These are phyloP conservation scores for Mesorhabditis sp. DNA, from an alignment of 2,888 invertebrate genomes.

Conservation along the genomic window DNA sequence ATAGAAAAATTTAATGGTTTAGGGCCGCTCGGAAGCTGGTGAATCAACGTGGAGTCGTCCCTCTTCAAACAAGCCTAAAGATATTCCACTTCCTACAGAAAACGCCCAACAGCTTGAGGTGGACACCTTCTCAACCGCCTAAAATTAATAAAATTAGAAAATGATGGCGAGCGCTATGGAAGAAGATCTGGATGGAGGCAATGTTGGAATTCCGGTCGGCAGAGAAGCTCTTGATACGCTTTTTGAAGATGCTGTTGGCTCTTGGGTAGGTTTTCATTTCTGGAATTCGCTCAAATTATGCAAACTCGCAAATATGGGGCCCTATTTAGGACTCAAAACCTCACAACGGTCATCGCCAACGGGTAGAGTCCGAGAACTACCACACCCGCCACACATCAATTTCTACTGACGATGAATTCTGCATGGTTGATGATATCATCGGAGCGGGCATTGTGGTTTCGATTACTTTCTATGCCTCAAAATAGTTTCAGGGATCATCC, in stretches of 20 bases:
- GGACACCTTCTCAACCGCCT: background rate
- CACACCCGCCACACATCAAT: constrained; percentile 7
- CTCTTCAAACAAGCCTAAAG: constrained; percentile 10
- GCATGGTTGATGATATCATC: constrained; percentile 43
- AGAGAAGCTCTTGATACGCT: constrained; percentile 31
- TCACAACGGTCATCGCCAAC: background rate
- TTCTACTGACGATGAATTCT: constrained; percentile 50
- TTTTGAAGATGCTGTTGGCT: background rate
- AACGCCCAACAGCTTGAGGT: constrained; percentile 12
- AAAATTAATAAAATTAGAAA: constrained; percentile 14
- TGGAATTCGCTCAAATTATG: no score
- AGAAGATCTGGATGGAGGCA: constrained; percentile 16
- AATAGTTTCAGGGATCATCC: constrained; percentile 12
- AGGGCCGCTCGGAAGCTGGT: constrained; percentile 8
- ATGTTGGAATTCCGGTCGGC: constrained; percentile 21
- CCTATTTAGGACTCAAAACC: no score
- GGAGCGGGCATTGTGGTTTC: constrained; percentile 42
- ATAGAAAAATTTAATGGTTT: background rate
- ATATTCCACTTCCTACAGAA: constrained; percentile 7
- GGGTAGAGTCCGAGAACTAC: background rate
- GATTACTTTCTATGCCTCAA: constrained; percentile 11
- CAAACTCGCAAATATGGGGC: no score
- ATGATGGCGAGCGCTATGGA: constrained; percentile 36
- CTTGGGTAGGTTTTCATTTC: background rate
- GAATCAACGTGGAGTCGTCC: constrained; percentile 18